Percentiles rank a stretch among this genome's conserved stretches.
Evolutionary conservation across 2,888 invertebrate genomes (phyloP).

Genomic region (Kryphioiulus occultus): DNA sequence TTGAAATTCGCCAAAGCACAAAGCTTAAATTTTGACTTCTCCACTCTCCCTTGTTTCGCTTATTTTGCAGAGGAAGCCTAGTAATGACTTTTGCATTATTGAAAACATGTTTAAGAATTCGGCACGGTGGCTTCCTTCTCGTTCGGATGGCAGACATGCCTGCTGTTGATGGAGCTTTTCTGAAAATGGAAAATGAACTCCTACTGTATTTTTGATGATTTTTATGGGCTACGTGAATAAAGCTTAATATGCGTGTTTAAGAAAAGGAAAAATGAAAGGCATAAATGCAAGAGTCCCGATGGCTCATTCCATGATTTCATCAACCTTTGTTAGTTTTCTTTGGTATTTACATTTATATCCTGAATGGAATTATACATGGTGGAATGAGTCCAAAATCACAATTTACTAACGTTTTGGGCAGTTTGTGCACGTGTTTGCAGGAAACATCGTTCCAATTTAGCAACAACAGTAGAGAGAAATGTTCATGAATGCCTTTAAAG

Average conservation of each 20-base stretch:
- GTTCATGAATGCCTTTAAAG: not conserved
- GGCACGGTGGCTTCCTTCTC: not conserved
- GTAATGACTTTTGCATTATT: slow-evolving; percentile 37
- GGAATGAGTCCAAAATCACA: no score
- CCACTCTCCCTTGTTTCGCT: slow-evolving; percentile 3
- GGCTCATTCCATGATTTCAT: not conserved
- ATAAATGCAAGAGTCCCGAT: not conserved
- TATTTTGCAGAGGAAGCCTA: not conserved
- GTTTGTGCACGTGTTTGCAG: no score
- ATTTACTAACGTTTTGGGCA: no score
- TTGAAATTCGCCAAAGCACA: slow-evolving; percentile 2
- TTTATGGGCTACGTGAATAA: slow-evolving; percentile 11
- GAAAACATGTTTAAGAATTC: slow-evolving; percentile 32
- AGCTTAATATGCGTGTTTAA: not conserved
- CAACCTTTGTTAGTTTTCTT: not conserved
- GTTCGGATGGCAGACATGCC: slow-evolving; percentile 13
- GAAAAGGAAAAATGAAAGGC: not conserved
- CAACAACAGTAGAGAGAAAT: not conserved
- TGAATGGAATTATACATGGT: not conserved
- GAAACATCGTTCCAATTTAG: not conserved
- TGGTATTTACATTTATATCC: not conserved
- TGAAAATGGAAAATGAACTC: slow-evolving; percentile 14
- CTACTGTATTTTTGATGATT: slow-evolving; percentile 24
- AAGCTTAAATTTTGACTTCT: slow-evolving; percentile 25
- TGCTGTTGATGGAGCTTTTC: slow-evolving; percentile 14